Conservation (phyloP, 2,113 vertebrate genomes). For the Oplegnathus fasciatus region DNA sequence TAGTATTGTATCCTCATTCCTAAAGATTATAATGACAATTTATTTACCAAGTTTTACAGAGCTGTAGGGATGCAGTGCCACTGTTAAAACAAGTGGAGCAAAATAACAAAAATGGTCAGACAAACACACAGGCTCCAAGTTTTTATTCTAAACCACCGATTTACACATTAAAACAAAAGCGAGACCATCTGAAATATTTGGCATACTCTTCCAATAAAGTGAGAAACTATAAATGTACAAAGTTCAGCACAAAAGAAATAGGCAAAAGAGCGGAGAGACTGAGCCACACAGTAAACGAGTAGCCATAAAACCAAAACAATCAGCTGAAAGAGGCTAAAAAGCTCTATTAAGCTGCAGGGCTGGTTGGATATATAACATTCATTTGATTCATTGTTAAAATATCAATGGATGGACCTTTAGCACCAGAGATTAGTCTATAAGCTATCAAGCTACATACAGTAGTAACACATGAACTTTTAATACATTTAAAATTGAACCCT, state of each 20-base stretch:
- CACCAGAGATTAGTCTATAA: background rate
- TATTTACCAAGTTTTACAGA: constrained; percentile 12
- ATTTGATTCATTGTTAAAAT: background rate
- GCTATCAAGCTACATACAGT: background rate
- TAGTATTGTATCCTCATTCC: background rate
- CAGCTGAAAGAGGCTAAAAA: background rate
- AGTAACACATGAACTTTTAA: background rate
- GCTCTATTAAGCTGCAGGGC: background rate
- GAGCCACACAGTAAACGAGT: background rate
- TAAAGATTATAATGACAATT: background rate
- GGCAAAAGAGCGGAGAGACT: background rate
- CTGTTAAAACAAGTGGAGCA: background rate
- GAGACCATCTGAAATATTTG: background rate
- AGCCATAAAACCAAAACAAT: constrained; percentile 1
- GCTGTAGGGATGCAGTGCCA: background rate
- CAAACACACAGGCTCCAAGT: background rate
- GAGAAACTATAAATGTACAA: background rate
- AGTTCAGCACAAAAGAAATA: background rate
- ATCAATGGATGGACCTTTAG: background rate
- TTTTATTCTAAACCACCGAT: background rate
- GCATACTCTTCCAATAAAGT: background rate
- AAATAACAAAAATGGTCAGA: background rate
- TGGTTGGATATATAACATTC: background rate
- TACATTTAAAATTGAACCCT: too few relatives aligned
- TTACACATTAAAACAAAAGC: background rate